Evolutionary conservation across 2,113 vertebrate genomes (phyloP), one percentile per base, ranked within the genome.

Genomic region (Forbesichthys papilliferus): DNA sequence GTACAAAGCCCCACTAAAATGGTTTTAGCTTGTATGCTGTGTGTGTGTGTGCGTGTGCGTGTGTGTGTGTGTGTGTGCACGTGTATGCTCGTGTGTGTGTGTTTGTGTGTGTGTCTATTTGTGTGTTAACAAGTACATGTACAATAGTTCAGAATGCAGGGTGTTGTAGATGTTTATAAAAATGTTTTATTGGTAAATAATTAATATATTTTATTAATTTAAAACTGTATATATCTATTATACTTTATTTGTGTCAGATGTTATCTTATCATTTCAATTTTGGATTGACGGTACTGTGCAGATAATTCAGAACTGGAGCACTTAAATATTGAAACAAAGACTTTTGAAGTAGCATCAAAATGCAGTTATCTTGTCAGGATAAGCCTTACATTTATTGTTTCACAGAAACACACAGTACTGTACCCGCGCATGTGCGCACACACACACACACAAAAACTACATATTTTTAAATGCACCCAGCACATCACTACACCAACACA

Each of bases 291-390:
- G 8, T 52, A 46, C 49, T 12, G 3, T 51, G 56, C 48, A 20
- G 9, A 14, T 7, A 49, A 68, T 68, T 9, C 9, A 64, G 12
- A n/a, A 60, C 71, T 42, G 36, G 36, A 49, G 3, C 11, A 27
- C 68, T 75, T 56, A 71, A 81, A 81, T 77, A 75, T 84, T 75
- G 33, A 79, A 74, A 34, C 55, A 34, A 8, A 27, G 73, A 61
- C 65, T 34, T 54, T 48, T 0, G 3, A 61, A 66, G 48, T 65
- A 8, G 10, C n/a, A 66, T 61, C 9, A 0, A 51, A 70, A 70
- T 42, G 67, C 9, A 77, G 80, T 64, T 48, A 67, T 73, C 62
- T 68, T 75, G 74, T 73, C 34, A 5, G 48, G 18, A 12, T 33
- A 48, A 53, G 36, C 4, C 36, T 42, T 56, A 60, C 49, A 51